Percentiles rank a stretch among this genome's conserved stretches.
Conservation (phyloP, 1,140 invertebrate genomes). For the Aphaenogaster floridana region DNA sequence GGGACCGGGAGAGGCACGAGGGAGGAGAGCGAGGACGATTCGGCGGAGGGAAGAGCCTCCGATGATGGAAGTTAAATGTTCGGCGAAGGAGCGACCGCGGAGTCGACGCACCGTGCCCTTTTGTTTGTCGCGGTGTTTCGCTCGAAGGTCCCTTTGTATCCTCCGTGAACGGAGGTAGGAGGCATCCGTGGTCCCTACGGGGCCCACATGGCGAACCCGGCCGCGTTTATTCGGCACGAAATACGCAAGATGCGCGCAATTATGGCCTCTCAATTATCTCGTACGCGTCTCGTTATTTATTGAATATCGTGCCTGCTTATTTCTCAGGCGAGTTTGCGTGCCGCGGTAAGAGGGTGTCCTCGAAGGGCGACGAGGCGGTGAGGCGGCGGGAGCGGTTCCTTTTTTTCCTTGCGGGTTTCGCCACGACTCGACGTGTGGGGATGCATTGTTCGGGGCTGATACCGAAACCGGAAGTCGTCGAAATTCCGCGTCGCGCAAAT, state of each 20-base stretch:
- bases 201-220: constrained; percentile 81
- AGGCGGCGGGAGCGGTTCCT: background rate
- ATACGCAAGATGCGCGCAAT: constrained; percentile 83
- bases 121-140: constrained; percentile 81
- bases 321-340: constrained; percentile 79
- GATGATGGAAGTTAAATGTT: constrained; percentile 78
- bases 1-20: constrained; percentile 4
- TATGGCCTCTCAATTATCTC: constrained; percentile 83
- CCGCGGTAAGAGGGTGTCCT: constrained; percentile 57
- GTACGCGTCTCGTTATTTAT: constrained; percentile 84
- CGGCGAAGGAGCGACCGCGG: constrained; percentile 72
- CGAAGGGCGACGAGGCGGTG: background rate
- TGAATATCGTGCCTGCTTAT: constrained; percentile 79
- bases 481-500: constrained; percentile 48
- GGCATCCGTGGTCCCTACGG: constrained; percentile 55
- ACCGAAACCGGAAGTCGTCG: constrained; percentile 53
- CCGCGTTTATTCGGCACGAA: constrained; percentile 74
- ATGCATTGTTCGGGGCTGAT: constrained; percentile 33
- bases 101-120: constrained; percentile 73
- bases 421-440: constrained; percentile 2
- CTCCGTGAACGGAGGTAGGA: constrained; percentile 46
- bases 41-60: constrained; percentile 55
- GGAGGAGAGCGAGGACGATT: constrained; percentile 15
- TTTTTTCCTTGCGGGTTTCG: constrained; percentile 19
- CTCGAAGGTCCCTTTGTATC: constrained; percentile 79